phyloP scores from a whole-genome alignment of 2,797 vertebrate species.

The Gymnodraco acuticeps region DNA sequence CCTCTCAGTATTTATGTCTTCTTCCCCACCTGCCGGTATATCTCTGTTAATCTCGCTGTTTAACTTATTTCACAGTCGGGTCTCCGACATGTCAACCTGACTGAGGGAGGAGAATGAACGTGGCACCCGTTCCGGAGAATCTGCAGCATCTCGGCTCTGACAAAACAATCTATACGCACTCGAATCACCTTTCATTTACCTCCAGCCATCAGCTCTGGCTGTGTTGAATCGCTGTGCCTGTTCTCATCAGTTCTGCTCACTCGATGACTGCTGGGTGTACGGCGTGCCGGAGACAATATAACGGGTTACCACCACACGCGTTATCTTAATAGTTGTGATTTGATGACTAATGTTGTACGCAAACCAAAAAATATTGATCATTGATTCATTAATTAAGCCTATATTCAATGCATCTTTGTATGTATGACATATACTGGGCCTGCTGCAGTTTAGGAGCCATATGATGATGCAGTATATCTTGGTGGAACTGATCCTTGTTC shows the following conservation, averaged over 20 bases:
- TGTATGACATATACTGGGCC: too few relatives aligned
- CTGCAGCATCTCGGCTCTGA: conserved; percentile 68
- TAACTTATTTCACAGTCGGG: conserved; percentile 74
- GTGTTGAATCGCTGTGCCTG: conserved; percentile 63
- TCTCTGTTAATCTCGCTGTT: conserved; percentile 71
- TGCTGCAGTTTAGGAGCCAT: too few relatives aligned
- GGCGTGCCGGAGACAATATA: conserved; percentile 35
- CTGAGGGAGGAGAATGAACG: conserved; percentile 49
- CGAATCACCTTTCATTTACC: conserved; percentile 73
- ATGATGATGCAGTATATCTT: too few relatives aligned
- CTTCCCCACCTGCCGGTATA: conserved; percentile 50
- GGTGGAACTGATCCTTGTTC: neutral
- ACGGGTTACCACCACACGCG: conserved; percentile 14
- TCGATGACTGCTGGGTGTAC: conserved; percentile 39
- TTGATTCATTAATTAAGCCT: neutral
- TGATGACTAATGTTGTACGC: neutral
- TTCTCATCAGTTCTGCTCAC: conserved; percentile 69
- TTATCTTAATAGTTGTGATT: neutral
- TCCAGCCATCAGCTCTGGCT: conserved; percentile 49
- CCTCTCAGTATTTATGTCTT: conserved; percentile 25
- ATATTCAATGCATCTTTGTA: neutral
- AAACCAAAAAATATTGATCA: neutral
- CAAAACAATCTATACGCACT: conserved; percentile 71
- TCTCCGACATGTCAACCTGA: conserved; percentile 55
- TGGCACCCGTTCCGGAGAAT: conserved; percentile 66